A percentile compares a stretch with the other conserved stretches of the same genome.
phyloP scores from a whole-genome alignment of 2,888 invertebrate species.

The Chrysomela aeneicollis region DNA sequence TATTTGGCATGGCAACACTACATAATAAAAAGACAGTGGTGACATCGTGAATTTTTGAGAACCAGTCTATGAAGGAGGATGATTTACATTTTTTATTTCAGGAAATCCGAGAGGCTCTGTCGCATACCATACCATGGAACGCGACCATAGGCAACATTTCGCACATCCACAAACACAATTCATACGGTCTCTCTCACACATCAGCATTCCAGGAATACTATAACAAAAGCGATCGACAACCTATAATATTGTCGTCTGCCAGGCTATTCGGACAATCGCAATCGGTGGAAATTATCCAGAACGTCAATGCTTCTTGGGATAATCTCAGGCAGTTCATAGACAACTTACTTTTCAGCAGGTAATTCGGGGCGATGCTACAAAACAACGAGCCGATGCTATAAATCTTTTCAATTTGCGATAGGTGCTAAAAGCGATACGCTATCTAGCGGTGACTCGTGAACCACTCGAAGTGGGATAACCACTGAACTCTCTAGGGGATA shows the following conservation, averaged over 20 bases:
- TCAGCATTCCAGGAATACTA: conserved; percentile 39
- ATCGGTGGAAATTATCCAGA: conserved; percentile 61
- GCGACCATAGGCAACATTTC: conserved; percentile 43
- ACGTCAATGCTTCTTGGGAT: conserved; percentile 67
- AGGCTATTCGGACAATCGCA: conserved; percentile 39
- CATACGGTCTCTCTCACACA: conserved; percentile 64
- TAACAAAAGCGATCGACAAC: conserved; percentile 20
- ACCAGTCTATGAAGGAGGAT: too few species aligned
- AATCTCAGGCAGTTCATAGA: conserved; percentile 65
- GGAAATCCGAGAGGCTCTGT: conserved; percentile 61
- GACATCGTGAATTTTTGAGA: too few species aligned
- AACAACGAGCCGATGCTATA: too few species aligned
- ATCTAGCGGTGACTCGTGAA: too few species aligned
- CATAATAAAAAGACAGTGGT: too few species aligned
- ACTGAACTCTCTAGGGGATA: too few species aligned
- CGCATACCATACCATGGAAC: conserved; percentile 65
- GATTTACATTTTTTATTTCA: conserved; percentile 42
- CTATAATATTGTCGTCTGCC: conserved; percentile 47
- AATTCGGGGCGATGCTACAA: too few species aligned
- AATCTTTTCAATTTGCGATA: too few species aligned
- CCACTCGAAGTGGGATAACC: too few species aligned
- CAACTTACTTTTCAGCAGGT: conserved; percentile 51
- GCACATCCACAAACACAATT: conserved; percentile 65
- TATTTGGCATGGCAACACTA: too few species aligned
- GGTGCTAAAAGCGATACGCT: too few species aligned